phyloP scores from a whole-genome alignment of 1,140 invertebrate species.

The Anagrus nilaparvatae region DNA sequence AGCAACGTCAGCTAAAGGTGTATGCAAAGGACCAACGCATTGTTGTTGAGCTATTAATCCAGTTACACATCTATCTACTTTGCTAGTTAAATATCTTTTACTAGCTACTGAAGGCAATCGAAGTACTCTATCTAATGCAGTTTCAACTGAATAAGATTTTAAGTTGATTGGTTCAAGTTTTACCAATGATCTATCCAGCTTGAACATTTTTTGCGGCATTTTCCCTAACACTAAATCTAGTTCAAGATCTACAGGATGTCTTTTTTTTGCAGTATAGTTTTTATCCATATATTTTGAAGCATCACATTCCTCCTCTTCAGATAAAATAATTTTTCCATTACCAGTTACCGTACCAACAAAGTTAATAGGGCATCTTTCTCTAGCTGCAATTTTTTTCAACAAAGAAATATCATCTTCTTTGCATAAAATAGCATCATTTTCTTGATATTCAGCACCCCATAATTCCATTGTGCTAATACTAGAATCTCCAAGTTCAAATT shows the following conservation, averaged over 20 bases:
- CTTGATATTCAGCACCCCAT: conserved; percentile 98
- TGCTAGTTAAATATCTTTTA: conserved; percentile 91
- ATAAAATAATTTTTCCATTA: conserved; percentile 68
- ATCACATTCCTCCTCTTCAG: conserved; percentile 48
- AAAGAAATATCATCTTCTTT: conserved; percentile 50
- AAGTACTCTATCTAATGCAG: conserved; percentile 71
- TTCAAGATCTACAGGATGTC: conserved; percentile 75
- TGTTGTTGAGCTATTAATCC: conserved; percentile 94
- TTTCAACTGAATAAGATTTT: conserved; percentile 44
- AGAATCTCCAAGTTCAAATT: conserved; percentile 87
- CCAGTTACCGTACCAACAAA: conserved; percentile 89
- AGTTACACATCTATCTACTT: conserved; percentile 94
- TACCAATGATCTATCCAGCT: conserved; percentile 32
- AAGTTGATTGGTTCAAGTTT: too few relatives aligned
- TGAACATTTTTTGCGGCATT: conserved; percentile 66
- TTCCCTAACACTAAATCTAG: conserved; percentile 82
- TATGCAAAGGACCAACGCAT: conserved; percentile 92
- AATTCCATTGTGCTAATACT: conserved; percentile 87
- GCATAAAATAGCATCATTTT: conserved; percentile 85
- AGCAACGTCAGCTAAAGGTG: conserved; percentile 88
- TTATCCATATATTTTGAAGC: conserved; percentile 31
- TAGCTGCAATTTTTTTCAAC: conserved; percentile 62
- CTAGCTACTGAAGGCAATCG: conserved; percentile 84
- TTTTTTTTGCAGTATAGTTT: conserved; percentile 19
- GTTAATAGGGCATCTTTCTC: conserved; percentile 87